Evolutionary conservation across 2,797 vertebrate species (phyloP).

Genomic region (Philypnodon macrostomus): DNA sequence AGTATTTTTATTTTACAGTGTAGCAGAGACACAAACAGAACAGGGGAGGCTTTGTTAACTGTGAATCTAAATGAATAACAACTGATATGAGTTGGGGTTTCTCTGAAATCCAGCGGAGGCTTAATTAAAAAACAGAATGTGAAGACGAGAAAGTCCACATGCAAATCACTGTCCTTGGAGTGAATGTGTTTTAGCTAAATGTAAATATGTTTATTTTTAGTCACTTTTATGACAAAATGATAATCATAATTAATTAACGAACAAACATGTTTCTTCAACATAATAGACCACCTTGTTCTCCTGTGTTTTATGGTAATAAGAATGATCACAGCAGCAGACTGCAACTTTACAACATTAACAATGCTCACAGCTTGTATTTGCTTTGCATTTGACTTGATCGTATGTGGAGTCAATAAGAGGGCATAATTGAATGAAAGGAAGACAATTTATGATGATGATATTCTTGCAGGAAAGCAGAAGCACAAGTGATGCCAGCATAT

Average conservation of each 20-base stretch:
- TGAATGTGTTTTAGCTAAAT: conserved; percentile 41
- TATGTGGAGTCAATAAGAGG: conserved; percentile 1
- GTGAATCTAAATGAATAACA: not conserved
- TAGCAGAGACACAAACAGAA: conserved; percentile 3
- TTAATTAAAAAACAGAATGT: conserved; percentile 54
- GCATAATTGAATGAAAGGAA: not conserved
- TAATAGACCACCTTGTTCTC: conserved; percentile 5
- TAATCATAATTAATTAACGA: conserved; percentile 27
- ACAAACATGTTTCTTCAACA: conserved; percentile 32
- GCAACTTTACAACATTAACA: conserved; percentile 22
- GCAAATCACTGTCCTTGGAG: conserved; percentile 50
- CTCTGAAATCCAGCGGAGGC: conserved; percentile 31
- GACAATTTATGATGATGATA: too few relatives aligned
- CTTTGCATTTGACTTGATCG: conserved; percentile 5
- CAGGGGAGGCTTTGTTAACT: not conserved
- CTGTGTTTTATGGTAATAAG: conserved; percentile 8
- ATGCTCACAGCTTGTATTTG: conserved; percentile 1
- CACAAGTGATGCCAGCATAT: too few relatives aligned
- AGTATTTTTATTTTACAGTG: too few relatives aligned
- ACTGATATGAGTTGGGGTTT: conserved; percentile 4
- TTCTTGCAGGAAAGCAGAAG: too few relatives aligned
- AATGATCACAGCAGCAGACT: conserved; percentile 25
- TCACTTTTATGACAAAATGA: conserved; percentile 9
- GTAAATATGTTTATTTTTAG: conserved; percentile 47
- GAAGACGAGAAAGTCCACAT: conserved; percentile 34